phyloP scores from a whole-genome alignment of 2,797 vertebrate species.

The Cossypha caffra region DNA sequence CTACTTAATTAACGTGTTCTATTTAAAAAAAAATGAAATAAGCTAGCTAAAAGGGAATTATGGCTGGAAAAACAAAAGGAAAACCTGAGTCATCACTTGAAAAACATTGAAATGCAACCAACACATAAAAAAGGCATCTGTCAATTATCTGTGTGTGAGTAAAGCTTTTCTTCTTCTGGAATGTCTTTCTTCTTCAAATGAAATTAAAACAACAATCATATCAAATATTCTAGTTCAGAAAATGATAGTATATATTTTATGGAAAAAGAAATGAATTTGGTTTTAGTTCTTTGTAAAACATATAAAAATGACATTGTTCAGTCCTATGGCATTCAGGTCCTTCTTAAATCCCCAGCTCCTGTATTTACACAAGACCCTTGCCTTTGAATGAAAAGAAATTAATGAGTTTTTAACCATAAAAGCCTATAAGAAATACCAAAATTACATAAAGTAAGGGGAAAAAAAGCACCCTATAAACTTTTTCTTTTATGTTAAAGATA shows the following conservation, averaged over 20 bases:
- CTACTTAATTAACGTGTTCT: neutral
- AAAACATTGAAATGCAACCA: neutral
- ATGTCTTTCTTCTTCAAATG: constrained; percentile 1
- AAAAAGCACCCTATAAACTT: neutral
- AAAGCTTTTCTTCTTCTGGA: neutral
- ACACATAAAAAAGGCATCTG: neutral
- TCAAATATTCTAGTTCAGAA: neutral
- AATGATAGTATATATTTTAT: neutral
- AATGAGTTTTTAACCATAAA: neutral
- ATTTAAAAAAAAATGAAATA: neutral
- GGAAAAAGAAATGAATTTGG: neutral
- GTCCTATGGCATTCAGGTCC: neutral
- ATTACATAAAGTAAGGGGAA: neutral
- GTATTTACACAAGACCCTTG: neutral
- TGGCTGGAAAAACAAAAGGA: neutral
- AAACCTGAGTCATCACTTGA: constrained; percentile 23
- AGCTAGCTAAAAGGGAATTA: neutral
- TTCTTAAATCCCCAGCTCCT: neutral
- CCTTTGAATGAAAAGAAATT: neutral
- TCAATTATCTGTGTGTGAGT: neutral
- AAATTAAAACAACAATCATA: neutral
- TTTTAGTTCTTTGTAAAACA: neutral
- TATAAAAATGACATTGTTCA: neutral
- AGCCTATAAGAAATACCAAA: neutral
- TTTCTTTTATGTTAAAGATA: neutral